Evolutionary conservation across 2,113 vertebrate genomes (phyloP), one percentile per base, ranked within the genome.

Genomic region (Rhynchopsitta pachyrhyncha): DNA sequence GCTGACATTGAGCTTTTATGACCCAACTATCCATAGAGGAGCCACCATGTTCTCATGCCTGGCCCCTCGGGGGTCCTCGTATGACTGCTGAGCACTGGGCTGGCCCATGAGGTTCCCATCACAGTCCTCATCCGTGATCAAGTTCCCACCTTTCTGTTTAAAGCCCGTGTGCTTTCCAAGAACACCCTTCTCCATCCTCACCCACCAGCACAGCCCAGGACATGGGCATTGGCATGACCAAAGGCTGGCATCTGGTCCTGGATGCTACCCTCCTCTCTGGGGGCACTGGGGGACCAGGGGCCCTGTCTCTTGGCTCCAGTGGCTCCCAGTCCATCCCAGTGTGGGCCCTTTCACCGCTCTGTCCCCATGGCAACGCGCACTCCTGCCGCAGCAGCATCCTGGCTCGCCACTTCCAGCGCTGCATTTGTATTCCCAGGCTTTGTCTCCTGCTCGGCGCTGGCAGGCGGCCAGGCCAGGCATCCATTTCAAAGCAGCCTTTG

Each of bases 341-440:
- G 50, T 10, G 23, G 89, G 80, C 87, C 93, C 64, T 74, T 73
- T 60, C 88, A 52, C 97, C 57, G 62, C 92, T 44, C 57, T 69
- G 97, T 98, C 95, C 97, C 98, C 97, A 98, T 98, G 97, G 97
- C 95, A 96, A 98, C 96, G 6, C 35, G 73, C 95, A 77, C 96
- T 76, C 85, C 25, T 59, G 59, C 79, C 49, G 84, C 92, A 88
- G 82, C 46, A 76, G 91, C 93, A 90, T 96, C 94, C 92, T 89
- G 88, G 92, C 92, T 89, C 46, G 14, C 77, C 85, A 3, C 93
- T 94, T 68, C 91, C 86, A 89, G 88, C 81, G 10, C 92, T 9
- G 85, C 95, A n/a, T 88, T 94, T 93, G 95, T 86, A 55, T 93
- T 97, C 96, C 47, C 96, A 89, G 91, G 90, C 97, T 97, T 97